Conservation (phyloP, 1,140 invertebrate species). For the Caenorhabditis briggsae region DNA sequence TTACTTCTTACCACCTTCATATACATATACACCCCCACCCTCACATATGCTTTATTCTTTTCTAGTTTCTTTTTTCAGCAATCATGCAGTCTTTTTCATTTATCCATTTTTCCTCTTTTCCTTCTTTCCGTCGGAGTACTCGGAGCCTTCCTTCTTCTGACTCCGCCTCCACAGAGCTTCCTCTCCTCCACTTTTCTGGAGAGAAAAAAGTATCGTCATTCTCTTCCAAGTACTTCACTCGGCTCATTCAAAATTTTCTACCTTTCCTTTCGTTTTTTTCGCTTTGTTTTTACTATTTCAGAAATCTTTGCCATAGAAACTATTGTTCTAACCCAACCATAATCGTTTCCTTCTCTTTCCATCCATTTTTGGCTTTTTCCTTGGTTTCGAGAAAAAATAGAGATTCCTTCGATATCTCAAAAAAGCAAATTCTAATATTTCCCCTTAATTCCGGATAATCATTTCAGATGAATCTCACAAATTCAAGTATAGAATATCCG, state of each 20-base stretch:
- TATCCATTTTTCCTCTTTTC: constrained; percentile 31
- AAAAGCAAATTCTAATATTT: not conserved
- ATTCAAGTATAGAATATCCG: constrained; percentile 23
- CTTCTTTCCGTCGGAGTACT: constrained; percentile 47
- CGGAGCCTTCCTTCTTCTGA: not conserved
- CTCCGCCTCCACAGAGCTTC: constrained; percentile 19
- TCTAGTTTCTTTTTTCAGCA: not conserved
- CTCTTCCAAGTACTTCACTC: constrained; percentile 5
- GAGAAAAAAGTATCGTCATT: not conserved
- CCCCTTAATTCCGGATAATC: too few species aligned
- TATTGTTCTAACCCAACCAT: not conserved
- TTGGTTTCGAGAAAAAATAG: not conserved
- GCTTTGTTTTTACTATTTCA: not conserved
- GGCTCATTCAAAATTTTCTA: not conserved
- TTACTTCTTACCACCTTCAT: not conserved
- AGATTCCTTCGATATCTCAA: not conserved
- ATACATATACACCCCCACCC: not conserved
- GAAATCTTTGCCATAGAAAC: not conserved
- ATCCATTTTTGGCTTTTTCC: not conserved
- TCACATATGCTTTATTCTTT: not conserved
- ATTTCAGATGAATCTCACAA: constrained; percentile 41
- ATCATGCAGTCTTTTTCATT: not conserved
- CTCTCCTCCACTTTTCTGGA: constrained; percentile 38
- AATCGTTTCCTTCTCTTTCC: constrained; percentile 33
- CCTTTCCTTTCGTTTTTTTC: not conserved